Conservation (phyloP, 2,797 vertebrate species). For the Sebastolobus alascanus region DNA sequence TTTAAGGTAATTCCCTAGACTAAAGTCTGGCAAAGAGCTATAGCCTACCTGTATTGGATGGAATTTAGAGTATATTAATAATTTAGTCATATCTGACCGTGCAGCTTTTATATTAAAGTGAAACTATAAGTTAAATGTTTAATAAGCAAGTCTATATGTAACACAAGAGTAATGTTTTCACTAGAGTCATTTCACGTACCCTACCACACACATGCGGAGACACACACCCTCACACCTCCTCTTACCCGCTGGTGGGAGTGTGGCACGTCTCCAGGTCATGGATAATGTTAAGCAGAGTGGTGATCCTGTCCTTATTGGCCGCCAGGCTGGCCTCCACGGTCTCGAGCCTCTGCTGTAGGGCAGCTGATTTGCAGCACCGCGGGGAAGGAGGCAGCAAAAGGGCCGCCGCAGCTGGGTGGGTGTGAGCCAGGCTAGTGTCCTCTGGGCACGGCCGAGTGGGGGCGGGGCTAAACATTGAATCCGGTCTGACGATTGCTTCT, state of each 20-base stretch:
- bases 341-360: conserved; percentile 91
- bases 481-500: conserved; percentile 39
- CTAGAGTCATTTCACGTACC: background rate
- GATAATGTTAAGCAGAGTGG: conserved; percentile 95
- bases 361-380: conserved; percentile 73
- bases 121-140: background rate
- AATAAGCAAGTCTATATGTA: background rate
- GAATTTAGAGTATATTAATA: conserved; percentile 33
- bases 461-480: conserved; percentile 41
- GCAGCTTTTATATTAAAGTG: background rate
- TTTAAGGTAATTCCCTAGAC: conserved; percentile 45
- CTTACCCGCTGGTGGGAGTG: conserved; percentile 91
- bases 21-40: conserved; percentile 42
- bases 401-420: conserved; percentile 74
- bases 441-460: conserved; percentile 47
- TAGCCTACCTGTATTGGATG: conserved; percentile 12
- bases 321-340: conserved; percentile 93
- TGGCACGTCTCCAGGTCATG: conserved; percentile 95
- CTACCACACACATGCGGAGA: background rate
- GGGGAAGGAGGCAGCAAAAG: conserved; percentile 74
- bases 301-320: conserved; percentile 95
- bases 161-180: background rate
- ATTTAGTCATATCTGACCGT: conserved; percentile 31
- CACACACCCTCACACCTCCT: conserved; percentile 8
- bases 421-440: conserved; percentile 66